A percentile compares a stretch with the other conserved stretches of the same genome.
These are phyloP conservation scores for Resseliella maxima DNA, from an alignment of 2,888 invertebrate genomes.

Conservation along the genomic window DNA sequence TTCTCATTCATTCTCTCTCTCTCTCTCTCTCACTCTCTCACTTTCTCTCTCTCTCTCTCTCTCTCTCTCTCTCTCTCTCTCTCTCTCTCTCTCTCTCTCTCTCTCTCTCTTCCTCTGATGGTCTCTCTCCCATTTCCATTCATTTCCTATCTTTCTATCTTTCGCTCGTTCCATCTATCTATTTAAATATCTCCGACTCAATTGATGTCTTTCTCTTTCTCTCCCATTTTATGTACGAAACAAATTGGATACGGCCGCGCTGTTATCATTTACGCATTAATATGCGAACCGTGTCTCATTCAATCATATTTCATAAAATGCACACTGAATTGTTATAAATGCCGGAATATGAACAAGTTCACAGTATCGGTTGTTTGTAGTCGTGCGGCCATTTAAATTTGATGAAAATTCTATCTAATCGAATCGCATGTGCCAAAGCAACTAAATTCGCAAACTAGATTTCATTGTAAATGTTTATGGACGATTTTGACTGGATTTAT, in stretches of 20 bases:
- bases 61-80: neutral
- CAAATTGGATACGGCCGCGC: neutral
- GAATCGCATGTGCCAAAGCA: neutral
- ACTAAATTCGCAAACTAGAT: neutral
- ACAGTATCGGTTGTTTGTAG: neutral
- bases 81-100: neutral
- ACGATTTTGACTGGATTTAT: slow-evolving; percentile 36
- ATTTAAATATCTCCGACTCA: too few relatives aligned
- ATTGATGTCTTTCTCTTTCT: too few relatives aligned
- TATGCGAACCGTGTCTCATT: slow-evolving; percentile 36
- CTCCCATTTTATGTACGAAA: neutral
- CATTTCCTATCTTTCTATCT: neutral
- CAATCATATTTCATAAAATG: slow-evolving; percentile 52
- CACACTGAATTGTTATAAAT: neutral
- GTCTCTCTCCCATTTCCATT: too few relatives aligned
- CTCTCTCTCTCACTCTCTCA: neutral
- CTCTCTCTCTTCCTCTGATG: too few relatives aligned
- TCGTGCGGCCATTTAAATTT: slow-evolving; percentile 28
- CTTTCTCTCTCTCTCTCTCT: too few relatives aligned
- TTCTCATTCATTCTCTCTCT: neutral
- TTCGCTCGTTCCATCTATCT: neutral
- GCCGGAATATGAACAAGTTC: neutral
- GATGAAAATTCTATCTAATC: slow-evolving; percentile 48
- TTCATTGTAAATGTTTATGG: slow-evolving; percentile 3
- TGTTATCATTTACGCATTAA: slow-evolving; percentile 51